phyloP scores from a whole-genome alignment of 2,888 invertebrate genomes.

The Noctua janthina region DNA sequence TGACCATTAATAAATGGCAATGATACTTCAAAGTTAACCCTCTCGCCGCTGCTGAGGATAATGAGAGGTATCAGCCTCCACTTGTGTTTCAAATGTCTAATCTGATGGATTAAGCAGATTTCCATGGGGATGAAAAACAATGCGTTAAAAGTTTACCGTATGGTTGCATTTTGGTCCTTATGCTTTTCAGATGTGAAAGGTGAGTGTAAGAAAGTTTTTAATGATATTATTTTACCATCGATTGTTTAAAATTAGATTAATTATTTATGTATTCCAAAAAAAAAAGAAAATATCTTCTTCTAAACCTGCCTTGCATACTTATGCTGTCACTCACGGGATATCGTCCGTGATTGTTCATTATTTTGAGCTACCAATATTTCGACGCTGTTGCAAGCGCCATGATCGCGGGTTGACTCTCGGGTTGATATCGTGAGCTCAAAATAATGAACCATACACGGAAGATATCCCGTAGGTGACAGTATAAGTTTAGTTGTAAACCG shows the following conservation, averaged over 20 bases:
- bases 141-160: conserved; percentile 39
- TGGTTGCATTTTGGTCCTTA: conserved; percentile 1
- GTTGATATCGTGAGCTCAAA: no score
- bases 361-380: no score
- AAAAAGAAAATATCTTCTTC: no score
- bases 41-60: conserved; percentile 75
- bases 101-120: conserved; percentile 62
- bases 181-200: conserved; percentile 1
- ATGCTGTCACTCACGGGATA: no score
- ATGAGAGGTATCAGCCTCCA: conserved; percentile 82
- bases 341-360: no score
- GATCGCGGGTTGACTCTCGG: no score
- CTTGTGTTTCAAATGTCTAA: conserved; percentile 68
- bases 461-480: no score
- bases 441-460: no score
- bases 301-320: no score
- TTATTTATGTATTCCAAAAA: no score
- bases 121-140: conserved; percentile 49
- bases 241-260: not conserved
- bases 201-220: not conserved
- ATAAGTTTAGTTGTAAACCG: no score
- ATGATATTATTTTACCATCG: not conserved
- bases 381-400: no score
- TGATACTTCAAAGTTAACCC: conserved; percentile 90
- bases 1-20: conserved; percentile 90